Evolutionary conservation across 1,140 invertebrate species (phyloP).

Genomic region (Drosophila orosa): DNA sequence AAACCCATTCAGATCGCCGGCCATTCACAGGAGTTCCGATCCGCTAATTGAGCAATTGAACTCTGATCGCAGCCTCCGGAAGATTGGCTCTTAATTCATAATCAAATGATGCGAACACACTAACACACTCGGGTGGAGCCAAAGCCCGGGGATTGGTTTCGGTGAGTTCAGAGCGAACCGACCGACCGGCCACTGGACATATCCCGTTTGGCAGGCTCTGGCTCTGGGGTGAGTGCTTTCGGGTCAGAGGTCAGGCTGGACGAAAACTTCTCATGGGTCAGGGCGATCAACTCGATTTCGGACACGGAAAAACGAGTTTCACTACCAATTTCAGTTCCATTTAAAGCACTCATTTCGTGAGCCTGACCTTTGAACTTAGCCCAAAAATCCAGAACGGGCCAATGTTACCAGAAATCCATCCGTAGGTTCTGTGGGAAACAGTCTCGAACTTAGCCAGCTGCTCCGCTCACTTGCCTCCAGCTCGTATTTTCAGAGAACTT

Average conservation of each 20-base stretch:
- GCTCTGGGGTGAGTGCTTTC: slow-evolving; percentile 60
- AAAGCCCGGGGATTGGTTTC: background rate
- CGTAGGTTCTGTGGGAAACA: slow-evolving; percentile 59
- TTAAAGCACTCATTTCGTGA: slow-evolving; percentile 47
- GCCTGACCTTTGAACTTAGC: slow-evolving; percentile 78
- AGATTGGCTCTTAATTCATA: slow-evolving; percentile 48
- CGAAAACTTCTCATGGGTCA: slow-evolving; percentile 82
- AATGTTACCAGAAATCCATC: slow-evolving; percentile 39
- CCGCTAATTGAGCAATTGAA: slow-evolving; percentile 76
- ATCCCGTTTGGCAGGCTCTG: slow-evolving; percentile 62
- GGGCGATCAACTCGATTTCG: slow-evolving; percentile 46
- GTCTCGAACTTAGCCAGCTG: slow-evolving; percentile 27
- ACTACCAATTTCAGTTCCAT: slow-evolving; percentile 58
- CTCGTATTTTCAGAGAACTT: slow-evolving; percentile 30
- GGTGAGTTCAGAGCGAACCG: background rate
- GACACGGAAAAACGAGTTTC: slow-evolving; percentile 62
- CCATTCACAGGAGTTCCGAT: slow-evolving; percentile 69
- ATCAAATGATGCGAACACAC: slow-evolving; percentile 44
- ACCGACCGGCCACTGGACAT: slow-evolving; percentile 4
- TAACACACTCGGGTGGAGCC: background rate
- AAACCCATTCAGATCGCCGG: slow-evolving; percentile 30
- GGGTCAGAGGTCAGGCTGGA: slow-evolving; percentile 75
- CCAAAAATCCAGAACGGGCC: slow-evolving; percentile 57
- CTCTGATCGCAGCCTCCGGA: slow-evolving; percentile 65
- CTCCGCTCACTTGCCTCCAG: slow-evolving; percentile 7